A percentile compares a stretch with the other conserved stretches of the same genome.
These are phyloP conservation scores for Vidua macroura DNA, from an alignment of 2,113 vertebrate genomes.

Conservation along the genomic window DNA sequence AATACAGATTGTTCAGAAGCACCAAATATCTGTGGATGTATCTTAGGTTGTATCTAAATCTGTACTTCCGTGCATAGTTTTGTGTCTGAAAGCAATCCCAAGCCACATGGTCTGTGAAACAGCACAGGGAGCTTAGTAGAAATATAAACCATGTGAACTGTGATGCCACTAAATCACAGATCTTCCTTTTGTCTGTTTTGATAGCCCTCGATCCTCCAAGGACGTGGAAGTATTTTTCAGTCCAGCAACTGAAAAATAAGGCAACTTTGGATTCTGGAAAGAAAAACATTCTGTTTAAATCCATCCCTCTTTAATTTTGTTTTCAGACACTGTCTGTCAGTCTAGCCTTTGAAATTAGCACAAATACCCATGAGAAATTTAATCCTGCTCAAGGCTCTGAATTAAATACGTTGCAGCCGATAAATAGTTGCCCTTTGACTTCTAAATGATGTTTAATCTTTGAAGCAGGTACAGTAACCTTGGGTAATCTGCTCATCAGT, in stretches of 20 bases:
- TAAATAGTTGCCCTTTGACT: slow-evolving; percentile 55
- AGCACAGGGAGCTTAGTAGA: slow-evolving; percentile 67
- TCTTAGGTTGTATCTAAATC: slow-evolving; percentile 73
- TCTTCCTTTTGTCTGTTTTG: slow-evolving; percentile 75
- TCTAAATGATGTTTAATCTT: slow-evolving; percentile 54
- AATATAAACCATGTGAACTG: slow-evolving; percentile 75
- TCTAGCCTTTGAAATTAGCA: slow-evolving; percentile 64
- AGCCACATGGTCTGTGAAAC: slow-evolving; percentile 59
- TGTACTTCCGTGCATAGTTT: slow-evolving; percentile 71
- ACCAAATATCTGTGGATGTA: slow-evolving; percentile 59
- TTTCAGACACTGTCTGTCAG: slow-evolving; percentile 57
- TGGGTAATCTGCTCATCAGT: slow-evolving; percentile 43
- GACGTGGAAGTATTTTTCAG: slow-evolving; percentile 51
- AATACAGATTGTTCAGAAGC: slow-evolving; percentile 67
- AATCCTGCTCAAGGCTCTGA: slow-evolving; percentile 49
- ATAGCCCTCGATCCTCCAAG: slow-evolving; percentile 64
- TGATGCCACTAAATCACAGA: slow-evolving; percentile 56
- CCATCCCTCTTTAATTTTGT: slow-evolving; percentile 34
- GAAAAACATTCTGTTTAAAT: slow-evolving; percentile 59
- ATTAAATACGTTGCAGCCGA: slow-evolving; percentile 44
- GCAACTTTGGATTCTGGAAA: slow-evolving; percentile 50
- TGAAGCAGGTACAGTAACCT: slow-evolving; percentile 53
- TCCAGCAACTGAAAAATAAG: slow-evolving; percentile 33
- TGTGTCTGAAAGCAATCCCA: slow-evolving; percentile 66
- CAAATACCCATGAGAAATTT: slow-evolving; percentile 63